Base-by-base conservation (phyloP, 2,888 invertebrate genomes). In the Hirtodrosophila confusa region DNA sequence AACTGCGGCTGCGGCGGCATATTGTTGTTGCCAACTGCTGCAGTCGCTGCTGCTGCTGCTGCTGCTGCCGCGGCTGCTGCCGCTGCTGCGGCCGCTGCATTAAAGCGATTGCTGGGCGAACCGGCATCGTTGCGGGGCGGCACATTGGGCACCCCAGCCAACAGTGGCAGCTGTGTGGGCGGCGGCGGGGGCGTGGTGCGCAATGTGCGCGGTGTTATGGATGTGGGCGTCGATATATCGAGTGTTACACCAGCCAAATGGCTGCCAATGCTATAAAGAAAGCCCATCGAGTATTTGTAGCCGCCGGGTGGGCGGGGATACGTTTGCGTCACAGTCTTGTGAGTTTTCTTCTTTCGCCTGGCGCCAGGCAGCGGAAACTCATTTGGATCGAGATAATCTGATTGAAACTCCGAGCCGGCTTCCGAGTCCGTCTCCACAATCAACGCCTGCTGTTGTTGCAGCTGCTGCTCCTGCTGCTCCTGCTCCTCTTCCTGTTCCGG, bases 241-340 rank as follows among this genome's bases (percentile, higher is more conserved):
- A 88, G 55, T 0, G 79, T 78, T 0, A 78, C 43, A 11, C 88
- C 89, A 3, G 86, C 80, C 84, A 85, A 67, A 9, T 69, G 66
- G 4, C 63, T 71, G 27, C 84, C 84, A 12, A 85, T 82, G 43
- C 61, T 71, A 27, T 85, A 88, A 9, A 85, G 86, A 4, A 79
- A 88, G 3, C 88, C 83, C 74, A 88, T 73, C 4, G 84, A 72
- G 45, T 85, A 85, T 27, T 76, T 88, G 62, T 88, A 85, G 54
- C 84, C 84, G 11, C 84, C 84, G 6, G 86, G 66, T 0, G 84
- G 84, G 9, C 89, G 66, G 9, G 89, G 88, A 35, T 65, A 72
- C 0, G 66, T 69, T 24, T 70, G 80, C 8, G 69, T 74, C 4
- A 77, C 43, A 0, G 76, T 65, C 11, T 61, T 75, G 6, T 61